Conservation (phyloP, 2,888 invertebrate genomes). For the Plagodis pulveraria region DNA sequence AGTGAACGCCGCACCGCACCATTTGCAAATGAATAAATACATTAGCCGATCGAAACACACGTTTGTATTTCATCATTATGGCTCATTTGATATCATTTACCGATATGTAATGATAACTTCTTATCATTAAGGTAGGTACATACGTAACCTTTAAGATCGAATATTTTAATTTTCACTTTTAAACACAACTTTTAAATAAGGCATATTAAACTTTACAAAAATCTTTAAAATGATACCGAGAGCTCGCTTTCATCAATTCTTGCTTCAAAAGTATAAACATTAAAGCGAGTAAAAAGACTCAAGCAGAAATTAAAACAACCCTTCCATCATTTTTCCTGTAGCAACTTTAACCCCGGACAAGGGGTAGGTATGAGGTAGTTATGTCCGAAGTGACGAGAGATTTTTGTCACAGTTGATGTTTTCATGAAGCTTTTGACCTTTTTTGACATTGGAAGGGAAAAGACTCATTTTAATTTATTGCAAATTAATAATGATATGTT, state of each 20-base stretch:
- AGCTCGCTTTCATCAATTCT: neutral
- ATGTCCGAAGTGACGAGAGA: slow-evolving; percentile 3
- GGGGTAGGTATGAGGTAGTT: slow-evolving; percentile 9
- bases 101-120: no score
- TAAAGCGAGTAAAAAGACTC: slow-evolving; percentile 14
- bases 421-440: slow-evolving; percentile 1
- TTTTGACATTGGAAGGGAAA: neutral
- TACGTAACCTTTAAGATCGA: no score
- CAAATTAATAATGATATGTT: no score
- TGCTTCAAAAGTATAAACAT: neutral
- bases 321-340: slow-evolving; percentile 18
- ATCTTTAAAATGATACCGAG: no score
- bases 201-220: no score
- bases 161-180: no score
- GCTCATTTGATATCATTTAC: no score
- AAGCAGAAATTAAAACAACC: slow-evolving; percentile 20
- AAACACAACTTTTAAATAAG: no score
- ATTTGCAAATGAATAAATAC: neutral
- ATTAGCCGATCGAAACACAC: no score
- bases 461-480: no score
- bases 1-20: neutral
- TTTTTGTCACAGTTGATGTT: slow-evolving; percentile 5
- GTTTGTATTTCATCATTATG: no score
- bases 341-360: slow-evolving; percentile 11
- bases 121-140: no score